phyloP scores from a whole-genome alignment of 1,140 invertebrate genomes.

The Rhyacophila brunnea region DNA sequence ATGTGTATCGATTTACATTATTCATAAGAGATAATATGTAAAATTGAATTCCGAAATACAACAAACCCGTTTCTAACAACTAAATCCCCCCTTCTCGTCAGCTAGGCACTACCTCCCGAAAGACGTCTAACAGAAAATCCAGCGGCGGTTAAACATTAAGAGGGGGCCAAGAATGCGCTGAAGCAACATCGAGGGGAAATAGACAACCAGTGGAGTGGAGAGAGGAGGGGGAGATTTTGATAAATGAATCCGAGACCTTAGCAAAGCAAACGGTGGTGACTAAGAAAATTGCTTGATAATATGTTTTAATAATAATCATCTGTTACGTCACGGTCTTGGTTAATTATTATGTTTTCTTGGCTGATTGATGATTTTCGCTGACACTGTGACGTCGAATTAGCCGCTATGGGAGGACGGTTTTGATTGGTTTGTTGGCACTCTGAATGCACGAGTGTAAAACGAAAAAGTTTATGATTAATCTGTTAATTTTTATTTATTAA shows the following conservation, averaged over 20 bases:
- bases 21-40: too few relatives aligned
- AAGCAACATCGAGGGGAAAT: background rate
- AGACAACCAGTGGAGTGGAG: background rate
- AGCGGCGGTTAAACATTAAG: too few relatives aligned
- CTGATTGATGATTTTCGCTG: constrained; percentile 21
- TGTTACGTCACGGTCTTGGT: constrained; percentile 9
- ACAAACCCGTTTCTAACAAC: too few relatives aligned
- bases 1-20: too few relatives aligned
- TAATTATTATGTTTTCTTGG: background rate
- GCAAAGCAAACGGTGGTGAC: constrained; percentile 27
- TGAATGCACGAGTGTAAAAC: too few relatives aligned
- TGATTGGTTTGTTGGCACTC: background rate
- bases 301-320: constrained; percentile 30
- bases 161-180: too few relatives aligned
- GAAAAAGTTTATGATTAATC: too few relatives aligned
- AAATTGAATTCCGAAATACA: too few relatives aligned
- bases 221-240: constrained; percentile 11
- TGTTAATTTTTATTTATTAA: too few relatives aligned
- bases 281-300: constrained; percentile 28
- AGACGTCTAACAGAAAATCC: too few relatives aligned
- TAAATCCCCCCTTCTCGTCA: too few relatives aligned
- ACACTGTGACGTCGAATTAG: background rate
- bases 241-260: constrained; percentile 19
- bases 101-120: too few relatives aligned
- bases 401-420: background rate